Evolutionary conservation across 2,113 vertebrate species (phyloP), one percentile per base, ranked within the genome.

Genomic region (Gasterosteus aculeatus): DNA sequence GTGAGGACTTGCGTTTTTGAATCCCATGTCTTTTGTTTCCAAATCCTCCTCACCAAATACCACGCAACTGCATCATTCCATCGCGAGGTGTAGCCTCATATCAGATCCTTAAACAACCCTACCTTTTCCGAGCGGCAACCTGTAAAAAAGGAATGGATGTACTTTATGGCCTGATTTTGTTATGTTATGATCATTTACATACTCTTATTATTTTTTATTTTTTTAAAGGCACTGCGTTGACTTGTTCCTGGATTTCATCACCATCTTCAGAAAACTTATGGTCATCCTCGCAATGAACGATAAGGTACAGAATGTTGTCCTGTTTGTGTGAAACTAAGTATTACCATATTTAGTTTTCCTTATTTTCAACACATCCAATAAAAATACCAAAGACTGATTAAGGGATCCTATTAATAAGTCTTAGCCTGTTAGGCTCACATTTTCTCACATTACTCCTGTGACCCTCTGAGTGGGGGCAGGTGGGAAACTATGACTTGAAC

Each of bases 261-360:
- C 95, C 85, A 96, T 99, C 85, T 99, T 99, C 95, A 95, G 96
- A 86, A 97, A 99, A 91, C 95, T 98, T 26, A 96, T 99, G 94
- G 89, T 98, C 74, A 96, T 99, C 89, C 93, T 99, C 62, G 96
- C 97, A 67, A 94, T 97, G 96, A 96, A 95, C 0, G 97, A 99
- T 64, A 97, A 96, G 97, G 97, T 99, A 69, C 80, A 72, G 19
- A 33, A 14, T 19, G 8, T 44, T 5, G 12, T 10, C 12, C 0
- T 19, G 1, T 29, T 58, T 31, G 2, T 35, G 5, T 41, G 39
- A 62, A 44, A 11, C 33, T 19, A 19, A 14, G 4, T 64, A 41
- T 39, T 2, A 3, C 65, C 9, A 29, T 19, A 12, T 53, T 41
- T 1, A 29, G 10, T 47, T 47, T 47, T 47, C 6, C 15, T 47